Conservation (phyloP, 2,113 vertebrate genomes). For the Loxodonta africana region DNA sequence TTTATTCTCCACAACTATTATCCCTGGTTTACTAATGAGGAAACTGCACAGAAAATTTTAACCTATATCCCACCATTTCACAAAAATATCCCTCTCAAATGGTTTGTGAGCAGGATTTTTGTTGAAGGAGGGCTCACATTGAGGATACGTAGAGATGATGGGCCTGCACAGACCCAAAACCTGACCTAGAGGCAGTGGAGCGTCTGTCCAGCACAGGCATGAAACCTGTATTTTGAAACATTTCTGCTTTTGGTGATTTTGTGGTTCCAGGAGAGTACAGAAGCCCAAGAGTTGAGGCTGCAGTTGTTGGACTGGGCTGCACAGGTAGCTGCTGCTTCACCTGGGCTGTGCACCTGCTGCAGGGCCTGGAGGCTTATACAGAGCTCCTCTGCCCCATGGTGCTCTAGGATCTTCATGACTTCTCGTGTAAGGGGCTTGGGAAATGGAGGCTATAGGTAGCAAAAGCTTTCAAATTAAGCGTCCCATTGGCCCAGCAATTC, state of each 20-base stretch:
- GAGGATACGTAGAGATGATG: background rate
- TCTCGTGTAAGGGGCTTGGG: no score
- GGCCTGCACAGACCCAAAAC: background rate
- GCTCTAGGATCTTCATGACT: no score
- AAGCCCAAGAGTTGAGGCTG: background rate
- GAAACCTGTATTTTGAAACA: background rate
- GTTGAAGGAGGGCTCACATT: background rate
- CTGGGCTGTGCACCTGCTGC: no score
- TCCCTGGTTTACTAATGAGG: background rate
- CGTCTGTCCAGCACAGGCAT: background rate
- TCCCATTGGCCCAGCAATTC: no score
- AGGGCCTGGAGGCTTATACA: no score
- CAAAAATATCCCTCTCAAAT: no score
- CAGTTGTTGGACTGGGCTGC: background rate
- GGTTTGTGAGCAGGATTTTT: no score
- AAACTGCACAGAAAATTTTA: no score
- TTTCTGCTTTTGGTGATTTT: background rate
- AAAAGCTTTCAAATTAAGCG: no score
- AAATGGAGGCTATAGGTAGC: no score
- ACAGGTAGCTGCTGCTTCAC: background rate
- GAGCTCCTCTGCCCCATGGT: no score
- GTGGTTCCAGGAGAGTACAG: background rate
- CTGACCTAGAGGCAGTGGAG: background rate
- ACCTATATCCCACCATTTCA: no score
- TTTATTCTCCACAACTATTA: background rate